Base-by-base conservation (phyloP, 1,140 invertebrate genomes). In the Bombus cullumanus region DNA sequence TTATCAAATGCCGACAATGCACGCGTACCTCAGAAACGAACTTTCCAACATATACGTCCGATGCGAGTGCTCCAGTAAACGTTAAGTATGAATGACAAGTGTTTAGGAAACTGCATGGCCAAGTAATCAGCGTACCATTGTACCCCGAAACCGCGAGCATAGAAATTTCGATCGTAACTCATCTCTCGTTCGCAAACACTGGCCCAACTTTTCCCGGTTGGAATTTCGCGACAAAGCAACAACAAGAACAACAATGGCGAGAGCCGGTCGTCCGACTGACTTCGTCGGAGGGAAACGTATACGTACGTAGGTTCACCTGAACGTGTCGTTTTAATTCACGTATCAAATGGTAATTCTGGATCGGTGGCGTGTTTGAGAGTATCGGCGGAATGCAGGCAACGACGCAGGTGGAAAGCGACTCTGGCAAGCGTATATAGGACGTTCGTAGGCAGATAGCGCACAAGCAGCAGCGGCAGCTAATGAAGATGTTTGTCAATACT, bases 401-500 rank as follows among this genome's bases (percentile, higher is more conserved):
- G n/a, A 68, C 47, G 64, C 81, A 85, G 82, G 78, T 84, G 69
- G 74, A 77, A 81, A 84, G 86, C 68, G 87, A 74, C 81, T 68
- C 75, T 18, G 69, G 71, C 77, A 74, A 68, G 53, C 34, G 39
- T 76, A 79, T 91, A 89, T 80, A 92, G 83, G 75, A 39, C 62
- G 87, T 89, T 91, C 90, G 89, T 90, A 92, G 88, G 87, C 83
- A 89, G 86, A 91, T 83, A 86, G 84, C 86, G 89, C 86, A 87
- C 90, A 89, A 84, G 84, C 81, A 91, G 75, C 83, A 86, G 81
- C 84, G 89, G 75, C 78, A 86, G 91, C 89, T 93, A 93, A 93
- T 93, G 92, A 93, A 93, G 92, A 93, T 93, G 92, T 93, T 93
- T 93, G 91, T 93, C 92, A 93, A 93, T 93, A 93, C 88, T 90